These are phyloP conservation scores for Triops cancriformis DNA, from an alignment of 1,140 invertebrate species.

Conservation along the genomic window DNA sequence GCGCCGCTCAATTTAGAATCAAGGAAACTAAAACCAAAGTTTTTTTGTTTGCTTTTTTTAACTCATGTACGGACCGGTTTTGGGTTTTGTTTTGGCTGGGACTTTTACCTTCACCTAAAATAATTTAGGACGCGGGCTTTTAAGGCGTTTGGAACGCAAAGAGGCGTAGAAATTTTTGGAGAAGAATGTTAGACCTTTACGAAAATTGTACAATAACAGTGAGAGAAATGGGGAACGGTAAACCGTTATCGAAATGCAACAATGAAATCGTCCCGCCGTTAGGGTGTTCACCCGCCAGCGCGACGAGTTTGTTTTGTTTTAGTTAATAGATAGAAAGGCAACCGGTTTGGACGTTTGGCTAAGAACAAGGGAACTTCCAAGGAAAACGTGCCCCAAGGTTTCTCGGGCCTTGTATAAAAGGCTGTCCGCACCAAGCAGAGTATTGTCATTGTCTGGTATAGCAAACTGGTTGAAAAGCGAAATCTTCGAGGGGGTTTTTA, in stretches of 20 bases:
- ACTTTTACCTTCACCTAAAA: conserved; percentile 6
- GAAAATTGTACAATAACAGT: too few species aligned
- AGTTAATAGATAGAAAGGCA: not conserved
- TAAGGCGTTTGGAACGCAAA: too few species aligned
- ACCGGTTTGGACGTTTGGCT: not conserved
- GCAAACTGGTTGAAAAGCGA: not conserved
- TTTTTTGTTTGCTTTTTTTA: not conserved
- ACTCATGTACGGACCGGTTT: not conserved
- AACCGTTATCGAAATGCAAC: too few species aligned
- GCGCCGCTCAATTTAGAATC: not conserved
- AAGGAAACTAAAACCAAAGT: not conserved
- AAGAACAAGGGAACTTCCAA: not conserved
- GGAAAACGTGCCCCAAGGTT: conserved; percentile 8
- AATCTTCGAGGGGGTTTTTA: too few species aligned
- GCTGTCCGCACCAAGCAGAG: not conserved
- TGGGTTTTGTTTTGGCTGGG: not conserved
- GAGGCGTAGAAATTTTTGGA: too few species aligned
- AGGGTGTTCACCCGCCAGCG: not conserved
- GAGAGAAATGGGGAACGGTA: too few species aligned
- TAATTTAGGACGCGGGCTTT: not conserved
- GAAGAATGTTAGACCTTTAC: too few species aligned
- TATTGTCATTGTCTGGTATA: not conserved
- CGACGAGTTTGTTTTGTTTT: not conserved
- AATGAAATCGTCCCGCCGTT: not conserved
- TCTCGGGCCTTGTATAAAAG: not conserved